A percentile compares a stretch with the other conserved stretches of the same genome.
Conservation (phyloP, 2,797 vertebrate genomes). For the Anisognathus igniventris region DNA sequence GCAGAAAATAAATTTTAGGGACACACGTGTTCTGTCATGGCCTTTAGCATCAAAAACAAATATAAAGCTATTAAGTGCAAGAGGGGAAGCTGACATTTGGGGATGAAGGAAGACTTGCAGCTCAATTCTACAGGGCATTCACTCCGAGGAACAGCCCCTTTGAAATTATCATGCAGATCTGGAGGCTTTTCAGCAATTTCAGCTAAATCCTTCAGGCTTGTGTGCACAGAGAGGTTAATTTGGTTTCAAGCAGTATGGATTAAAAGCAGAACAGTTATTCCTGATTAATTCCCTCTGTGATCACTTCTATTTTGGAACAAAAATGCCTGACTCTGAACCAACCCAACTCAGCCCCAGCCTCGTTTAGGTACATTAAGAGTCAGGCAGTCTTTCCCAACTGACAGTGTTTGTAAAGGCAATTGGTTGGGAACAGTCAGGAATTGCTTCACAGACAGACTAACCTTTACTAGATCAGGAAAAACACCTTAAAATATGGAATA, state of each 20-base stretch:
- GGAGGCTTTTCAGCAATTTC: conserved; percentile 20
- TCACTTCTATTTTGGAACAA: not conserved
- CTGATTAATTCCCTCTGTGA: not conserved
- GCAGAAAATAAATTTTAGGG: not conserved
- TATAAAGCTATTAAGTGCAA: not conserved
- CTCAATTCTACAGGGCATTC: not conserved
- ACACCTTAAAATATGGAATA: not conserved
- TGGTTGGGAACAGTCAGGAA: not conserved
- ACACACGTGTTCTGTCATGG: not conserved
- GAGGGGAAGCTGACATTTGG: not conserved
- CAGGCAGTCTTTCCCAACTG: not conserved
- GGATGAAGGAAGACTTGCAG: not conserved
- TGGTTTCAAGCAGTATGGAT: conserved; percentile 13
- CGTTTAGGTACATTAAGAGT: not conserved
- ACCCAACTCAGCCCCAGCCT: not conserved
- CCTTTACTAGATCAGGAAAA: not conserved
- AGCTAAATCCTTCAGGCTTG: conserved; percentile 19
- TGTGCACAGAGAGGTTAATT: conserved; percentile 32
- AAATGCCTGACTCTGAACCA: not conserved
- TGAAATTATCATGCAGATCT: conserved; percentile 25
- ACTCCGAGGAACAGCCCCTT: not conserved
- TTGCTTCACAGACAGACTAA: not conserved
- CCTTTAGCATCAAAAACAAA: not conserved
- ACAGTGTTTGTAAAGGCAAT: not conserved
- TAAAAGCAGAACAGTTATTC: conserved; percentile 34